Evolutionary conservation across 2,888 invertebrate genomes (phyloP).

Genomic region (Trachelus tabidus): DNA sequence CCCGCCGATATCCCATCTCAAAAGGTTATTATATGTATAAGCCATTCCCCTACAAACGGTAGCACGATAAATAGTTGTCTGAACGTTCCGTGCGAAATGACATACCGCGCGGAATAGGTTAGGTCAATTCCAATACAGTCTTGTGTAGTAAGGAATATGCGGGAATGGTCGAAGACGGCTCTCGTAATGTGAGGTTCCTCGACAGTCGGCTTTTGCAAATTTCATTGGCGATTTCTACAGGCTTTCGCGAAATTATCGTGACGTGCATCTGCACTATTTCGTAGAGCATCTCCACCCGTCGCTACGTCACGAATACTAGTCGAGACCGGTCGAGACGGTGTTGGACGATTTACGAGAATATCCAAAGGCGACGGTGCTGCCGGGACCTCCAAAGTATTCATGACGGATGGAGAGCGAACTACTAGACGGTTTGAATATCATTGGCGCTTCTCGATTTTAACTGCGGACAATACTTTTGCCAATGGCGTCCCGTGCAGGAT

Average conservation of each 20-base stretch:
- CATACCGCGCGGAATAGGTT: background rate
- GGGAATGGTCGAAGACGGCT: background rate
- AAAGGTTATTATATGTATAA: constrained; percentile 26
- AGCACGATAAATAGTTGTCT: background rate
- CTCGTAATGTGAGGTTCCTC: background rate
- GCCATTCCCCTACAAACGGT: background rate
- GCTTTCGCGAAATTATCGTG: background rate
- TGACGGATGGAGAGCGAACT: background rate
- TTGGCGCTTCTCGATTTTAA: background rate
- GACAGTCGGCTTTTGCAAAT: background rate
- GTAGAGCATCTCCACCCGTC: background rate
- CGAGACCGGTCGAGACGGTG: too few species aligned
- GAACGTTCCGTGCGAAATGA: background rate
- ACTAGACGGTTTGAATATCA: background rate
- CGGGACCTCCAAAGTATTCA: background rate
- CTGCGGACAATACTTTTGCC: background rate
- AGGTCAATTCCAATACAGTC: background rate
- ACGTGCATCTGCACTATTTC: background rate
- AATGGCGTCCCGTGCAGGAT: constrained; percentile 16
- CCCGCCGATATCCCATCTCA: constrained; percentile 21
- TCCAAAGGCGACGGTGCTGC: background rate
- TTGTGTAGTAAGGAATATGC: background rate
- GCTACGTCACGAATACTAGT: background rate
- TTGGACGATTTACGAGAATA: too few species aligned
- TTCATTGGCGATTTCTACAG: background rate